These are phyloP conservation scores for Pocillopora damicornis DNA, from an alignment of 64 coral and sea anemone species.

Conservation along the genomic window DNA sequence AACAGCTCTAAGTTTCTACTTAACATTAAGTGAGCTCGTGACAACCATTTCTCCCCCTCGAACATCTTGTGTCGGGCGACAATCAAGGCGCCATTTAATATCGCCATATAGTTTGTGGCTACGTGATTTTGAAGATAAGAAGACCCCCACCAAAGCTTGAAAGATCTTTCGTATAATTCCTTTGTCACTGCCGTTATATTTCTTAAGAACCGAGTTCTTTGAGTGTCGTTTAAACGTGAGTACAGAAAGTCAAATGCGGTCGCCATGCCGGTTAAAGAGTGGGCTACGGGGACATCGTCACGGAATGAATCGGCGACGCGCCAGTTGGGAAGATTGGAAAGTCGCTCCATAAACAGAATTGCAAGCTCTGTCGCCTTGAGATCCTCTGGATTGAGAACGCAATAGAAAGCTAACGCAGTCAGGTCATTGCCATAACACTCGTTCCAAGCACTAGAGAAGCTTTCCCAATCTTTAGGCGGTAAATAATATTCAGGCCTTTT, in stretches of 20 bases:
- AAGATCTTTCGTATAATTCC: slow-evolving; percentile 64
- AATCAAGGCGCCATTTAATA: slow-evolving; percentile 60
- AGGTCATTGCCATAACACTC: slow-evolving; percentile 82
- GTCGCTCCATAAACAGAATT: slow-evolving; percentile 34
- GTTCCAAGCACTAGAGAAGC: slow-evolving; percentile 81
- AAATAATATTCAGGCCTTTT: slow-evolving; percentile 10
- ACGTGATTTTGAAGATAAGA: slow-evolving; percentile 94
- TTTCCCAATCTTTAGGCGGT: slow-evolving; percentile 43
- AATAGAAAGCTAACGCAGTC: slow-evolving; percentile 63
- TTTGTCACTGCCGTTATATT: slow-evolving; percentile 44
- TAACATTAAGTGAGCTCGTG: slow-evolving; percentile 54
- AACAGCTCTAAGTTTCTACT: slow-evolving; percentile 73
- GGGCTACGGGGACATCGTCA: slow-evolving; percentile 90
- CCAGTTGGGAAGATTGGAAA: slow-evolving; percentile 66
- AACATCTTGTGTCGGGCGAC: slow-evolving; percentile 12
- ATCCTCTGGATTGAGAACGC: slow-evolving; percentile 60
- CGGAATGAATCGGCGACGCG: slow-evolving; percentile 34
- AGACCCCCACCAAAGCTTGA: slow-evolving; percentile 61
- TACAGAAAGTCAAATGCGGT: slow-evolving; percentile 83
- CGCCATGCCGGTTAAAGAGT: slow-evolving; percentile 66
- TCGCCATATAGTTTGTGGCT: slow-evolving; percentile 82
- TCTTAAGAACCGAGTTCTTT: slow-evolving; percentile 8
- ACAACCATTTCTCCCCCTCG: slow-evolving; percentile 43
- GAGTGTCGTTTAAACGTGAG: slow-evolving; percentile 38
- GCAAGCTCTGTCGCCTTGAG: slow-evolving; percentile 45